Evolutionary conservation across 2,888 invertebrate genomes (phyloP), one percentile per base, ranked within the genome.

Genomic region (Agelastica alni): DNA sequence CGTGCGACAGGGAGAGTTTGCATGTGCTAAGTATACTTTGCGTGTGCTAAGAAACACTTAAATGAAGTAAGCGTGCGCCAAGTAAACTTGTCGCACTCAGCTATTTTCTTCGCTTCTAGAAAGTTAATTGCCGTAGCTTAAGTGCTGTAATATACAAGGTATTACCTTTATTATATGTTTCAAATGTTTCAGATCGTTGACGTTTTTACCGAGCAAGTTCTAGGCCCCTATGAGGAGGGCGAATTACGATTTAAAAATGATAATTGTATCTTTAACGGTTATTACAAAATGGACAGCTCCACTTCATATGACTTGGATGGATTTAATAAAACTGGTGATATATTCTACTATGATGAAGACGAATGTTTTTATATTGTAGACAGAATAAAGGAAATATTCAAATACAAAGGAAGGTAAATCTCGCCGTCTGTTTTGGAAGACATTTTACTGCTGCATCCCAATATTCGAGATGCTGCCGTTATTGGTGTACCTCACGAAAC

Each of bases 381-480:
- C n/a, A n/a, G n/a, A n/a, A n/a, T n/a, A n/a, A n/a, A n/a, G n/a
- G n/a, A n/a, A n/a, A n/a, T n/a, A n/a, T 68, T 81, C n/a, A 81
- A 80, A 67, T 81, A 77, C 54, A 77, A 67, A 56, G 74, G 69
- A 39, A 70, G 77, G 69, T 79, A 80, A 62, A 80, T 82, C 2
- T 83, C 91, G 4, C 93, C 93, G 12, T 89, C 92, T 0, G 90
- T 92, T 70, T 72, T 94, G 14, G 93, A 93, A 73, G 82, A 79
- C 34, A 66, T 89, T 1, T 67, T 92, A 1, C 80, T 85, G 51
- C 79, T 81, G 16, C 88, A 91, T 73, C 86, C 89, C 0, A 83
- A 81, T 14, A 81, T 95, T 0, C 73, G 81, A 13, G 91, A 92
- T 65, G 90, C 87, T 0, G 92, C 88, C 0, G 93, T 96, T 0